These are phyloP conservation scores for Lasioglossum oenotherae DNA, from an alignment of 2,888 invertebrate species.

Conservation along the genomic window DNA sequence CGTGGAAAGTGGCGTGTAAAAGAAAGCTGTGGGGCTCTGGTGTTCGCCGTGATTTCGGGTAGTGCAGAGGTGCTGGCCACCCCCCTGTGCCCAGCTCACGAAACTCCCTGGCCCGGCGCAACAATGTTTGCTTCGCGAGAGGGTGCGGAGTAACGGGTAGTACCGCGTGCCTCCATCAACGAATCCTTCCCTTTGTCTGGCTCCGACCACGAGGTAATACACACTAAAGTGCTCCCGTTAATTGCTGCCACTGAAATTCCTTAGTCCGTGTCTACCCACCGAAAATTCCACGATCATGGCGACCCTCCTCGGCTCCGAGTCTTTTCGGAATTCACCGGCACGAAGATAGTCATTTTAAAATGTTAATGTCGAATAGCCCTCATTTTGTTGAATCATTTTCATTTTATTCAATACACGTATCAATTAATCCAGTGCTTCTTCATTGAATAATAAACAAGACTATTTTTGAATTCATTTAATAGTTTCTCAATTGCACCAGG, in stretches of 20 bases:
- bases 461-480: no score
- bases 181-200: constrained; percentile 70
- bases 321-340: background rate
- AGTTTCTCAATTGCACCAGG: no score
- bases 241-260: constrained; percentile 68
- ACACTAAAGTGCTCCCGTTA: constrained; percentile 72
- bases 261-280: constrained; percentile 40
- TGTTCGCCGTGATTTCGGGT: constrained; percentile 42
- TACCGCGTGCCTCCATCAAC: constrained; percentile 62
- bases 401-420: no score
- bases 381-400: no score
- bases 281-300: constrained; percentile 58
- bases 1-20: constrained; percentile 25
- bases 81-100: constrained; percentile 1
- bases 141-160: constrained; percentile 24
- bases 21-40: constrained; percentile 27
- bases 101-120: constrained; percentile 52
- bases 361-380: background rate
- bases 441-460: no score
- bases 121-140: constrained; percentile 64
- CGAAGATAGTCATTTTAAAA: background rate
- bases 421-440: no score
- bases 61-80: background rate
- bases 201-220: constrained; percentile 56
- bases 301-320: background rate